Percentiles rank a stretch among this genome's conserved stretches.
These are phyloP conservation scores for Lasioglossum pauxillum DNA, from an alignment of 2,888 invertebrate species.

Conservation along the genomic window DNA sequence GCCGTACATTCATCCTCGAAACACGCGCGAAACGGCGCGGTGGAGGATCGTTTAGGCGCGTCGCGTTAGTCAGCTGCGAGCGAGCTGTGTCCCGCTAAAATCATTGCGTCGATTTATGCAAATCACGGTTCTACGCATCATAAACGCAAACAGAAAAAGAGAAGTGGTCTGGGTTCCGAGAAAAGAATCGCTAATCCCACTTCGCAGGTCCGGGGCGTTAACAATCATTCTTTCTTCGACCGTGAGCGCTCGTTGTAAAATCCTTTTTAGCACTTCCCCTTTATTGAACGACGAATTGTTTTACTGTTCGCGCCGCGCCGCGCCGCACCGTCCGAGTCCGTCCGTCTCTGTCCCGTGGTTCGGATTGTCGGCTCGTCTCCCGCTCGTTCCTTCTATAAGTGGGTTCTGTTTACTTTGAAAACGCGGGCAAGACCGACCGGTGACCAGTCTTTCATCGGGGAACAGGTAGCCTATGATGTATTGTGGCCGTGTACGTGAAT, in stretches of 20 bases:
- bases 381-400: slow-evolving; percentile 7
- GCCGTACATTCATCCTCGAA: not conserved
- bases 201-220: slow-evolving; percentile 30
- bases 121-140: slow-evolving; percentile 15
- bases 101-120: slow-evolving; percentile 17
- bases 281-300: slow-evolving; percentile 34
- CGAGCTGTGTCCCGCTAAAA: slow-evolving; percentile 1
- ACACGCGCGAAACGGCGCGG: not conserved
- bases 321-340: not conserved
- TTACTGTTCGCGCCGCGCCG: slow-evolving; percentile 3
- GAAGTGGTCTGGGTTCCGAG: slow-evolving; percentile 18
- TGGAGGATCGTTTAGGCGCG: not conserved
- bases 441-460: slow-evolving; percentile 65
- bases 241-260: slow-evolving; percentile 31
- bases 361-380: not conserved
- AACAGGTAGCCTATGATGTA: slow-evolving; percentile 71
- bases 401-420: slow-evolving; percentile 64
- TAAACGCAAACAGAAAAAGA: slow-evolving; percentile 8
- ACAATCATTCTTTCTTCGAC: slow-evolving; percentile 35
- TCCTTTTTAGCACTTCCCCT: slow-evolving; percentile 39
- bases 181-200: slow-evolving; percentile 35
- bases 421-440: slow-evolving; percentile 52
- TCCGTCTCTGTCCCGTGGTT: not conserved
- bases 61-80: not conserved
- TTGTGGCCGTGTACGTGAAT: slow-evolving; percentile 61